Base-by-base conservation (phyloP, 2,888 invertebrate species). In the Diaperis boleti region DNA sequence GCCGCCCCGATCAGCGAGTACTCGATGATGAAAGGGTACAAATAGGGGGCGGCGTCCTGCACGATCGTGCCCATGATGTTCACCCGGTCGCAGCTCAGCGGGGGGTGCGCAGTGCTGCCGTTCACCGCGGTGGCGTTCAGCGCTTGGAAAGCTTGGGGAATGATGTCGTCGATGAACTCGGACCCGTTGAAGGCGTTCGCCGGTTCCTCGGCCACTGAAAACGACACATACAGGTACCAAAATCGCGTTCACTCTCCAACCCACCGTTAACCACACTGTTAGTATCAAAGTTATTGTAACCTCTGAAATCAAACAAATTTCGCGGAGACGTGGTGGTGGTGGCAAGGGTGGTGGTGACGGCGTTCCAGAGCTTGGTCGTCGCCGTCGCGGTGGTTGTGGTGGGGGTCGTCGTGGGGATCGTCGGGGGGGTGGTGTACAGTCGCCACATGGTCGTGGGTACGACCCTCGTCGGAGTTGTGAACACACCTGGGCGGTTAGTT, bases 21-120 rank as follows among this genome's bases (percentile, higher is more conserved):
- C 80, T 97, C 95, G 75, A 97, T 94, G 76, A 96, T 95, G 82
- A 96, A 96, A 0, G 97, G 97, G 83, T 94, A 98, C 49, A 97
- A 85, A 81, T 95, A 97, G 0, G 97, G 97, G 6, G 96, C 94
- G 0, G 96, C 92, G 78, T 95, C 95, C 74, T 92, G 89, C 5
- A 96, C 95, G 73, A 96, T 95, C 44, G 90, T 92, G 39, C 95
- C 95, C 95, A 96, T 95, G 74, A 94, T 95, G 77, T 93, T 92
- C 64, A 91, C 88, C 29, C 93, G 87, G 60, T 91, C 93, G 78
- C 95, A 95, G 62, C 88, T 88, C 33, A 83, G 82, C n/a, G n/a
- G n/a, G 26, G 86, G 85, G 72, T 87, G 86, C 15, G 31, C 17
- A 18, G 8, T 37, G 11, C 55, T 56, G 10, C 14, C 50, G 37